A percentile compares a stretch with the other conserved stretches of the same genome.
phyloP scores from a whole-genome alignment of 1,140 invertebrate genomes.

The Caenorhabditis elegans region DNA sequence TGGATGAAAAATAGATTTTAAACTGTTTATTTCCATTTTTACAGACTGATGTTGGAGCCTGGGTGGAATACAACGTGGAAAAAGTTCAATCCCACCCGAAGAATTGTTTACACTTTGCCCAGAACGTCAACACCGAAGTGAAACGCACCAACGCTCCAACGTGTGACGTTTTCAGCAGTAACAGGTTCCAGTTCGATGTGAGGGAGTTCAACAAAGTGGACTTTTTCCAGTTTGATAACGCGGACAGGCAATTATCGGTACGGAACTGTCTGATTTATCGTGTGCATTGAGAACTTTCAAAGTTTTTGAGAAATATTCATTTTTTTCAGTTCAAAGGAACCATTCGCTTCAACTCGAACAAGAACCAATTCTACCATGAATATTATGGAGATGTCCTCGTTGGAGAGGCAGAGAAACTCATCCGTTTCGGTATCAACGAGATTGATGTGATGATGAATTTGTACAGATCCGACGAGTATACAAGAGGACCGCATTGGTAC shows the following conservation, averaged over 20 bases:
- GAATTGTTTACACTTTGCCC: not conserved
- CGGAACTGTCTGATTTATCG: not conserved
- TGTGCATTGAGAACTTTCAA: no score
- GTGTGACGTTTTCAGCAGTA: not conserved
- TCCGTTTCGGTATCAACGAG: not conserved
- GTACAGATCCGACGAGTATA: not conserved
- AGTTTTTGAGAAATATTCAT: no score
- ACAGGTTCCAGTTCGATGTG: not conserved
- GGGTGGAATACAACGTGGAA: not conserved
- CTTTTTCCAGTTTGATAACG: not conserved
- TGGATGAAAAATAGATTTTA: no score
- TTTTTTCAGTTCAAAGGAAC: not conserved
- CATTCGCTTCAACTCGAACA: not conserved
- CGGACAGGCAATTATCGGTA: not conserved
- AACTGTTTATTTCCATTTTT: not conserved
- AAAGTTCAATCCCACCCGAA: not conserved
- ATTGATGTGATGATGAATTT: not conserved
- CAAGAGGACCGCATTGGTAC: not conserved
- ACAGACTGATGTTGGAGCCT: not conserved
- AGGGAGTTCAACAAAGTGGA: not conserved
- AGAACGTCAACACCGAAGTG: not conserved
- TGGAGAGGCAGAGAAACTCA: not conserved
- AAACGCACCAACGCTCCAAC: not conserved
- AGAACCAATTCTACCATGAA: not conserved
- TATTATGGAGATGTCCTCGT: not conserved